Evolutionary conservation across 2,888 invertebrate species (phyloP).

Genomic region (Chymomyza caudatula): DNA sequence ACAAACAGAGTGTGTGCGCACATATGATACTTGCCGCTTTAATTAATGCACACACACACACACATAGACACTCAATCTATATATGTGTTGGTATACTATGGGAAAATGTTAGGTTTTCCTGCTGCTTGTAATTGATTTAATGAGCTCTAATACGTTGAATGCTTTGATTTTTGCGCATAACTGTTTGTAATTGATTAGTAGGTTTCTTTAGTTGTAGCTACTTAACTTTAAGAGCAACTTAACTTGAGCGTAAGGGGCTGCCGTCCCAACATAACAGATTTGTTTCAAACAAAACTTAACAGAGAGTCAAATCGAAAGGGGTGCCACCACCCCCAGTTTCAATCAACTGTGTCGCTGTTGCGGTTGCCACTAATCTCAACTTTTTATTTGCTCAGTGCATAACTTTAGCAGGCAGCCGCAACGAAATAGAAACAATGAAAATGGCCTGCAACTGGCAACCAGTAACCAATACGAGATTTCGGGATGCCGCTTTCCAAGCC

Average conservation of each 20-base stretch:
- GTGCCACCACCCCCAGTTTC: not conserved
- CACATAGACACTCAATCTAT: not conserved
- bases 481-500: not conserved
- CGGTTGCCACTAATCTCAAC: not conserved
- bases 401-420: slow-evolving; percentile 27
- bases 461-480: slow-evolving; percentile 1
- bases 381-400: not conserved
- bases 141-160: slow-evolving; percentile 45
- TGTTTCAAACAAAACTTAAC: too few relatives aligned
- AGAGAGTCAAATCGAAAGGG: not conserved
- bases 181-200: not conserved
- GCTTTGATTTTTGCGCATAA: slow-evolving; percentile 35
- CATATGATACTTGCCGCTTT: slow-evolving; percentile 56
- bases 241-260: too few relatives aligned
- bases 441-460: slow-evolving; percentile 26
- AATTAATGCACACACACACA: slow-evolving; percentile 51
- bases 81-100: too few relatives aligned
- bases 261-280: too few relatives aligned
- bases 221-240: not conserved
- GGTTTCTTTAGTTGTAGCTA: not conserved
- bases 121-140: slow-evolving; percentile 42
- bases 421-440: slow-evolving; percentile 34
- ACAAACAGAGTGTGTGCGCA: not conserved
- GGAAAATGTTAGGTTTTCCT: not conserved
- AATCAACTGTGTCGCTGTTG: not conserved